Conservation (phyloP, 64 coral and sea anemone genomes). For the Montipora capricornis region DNA sequence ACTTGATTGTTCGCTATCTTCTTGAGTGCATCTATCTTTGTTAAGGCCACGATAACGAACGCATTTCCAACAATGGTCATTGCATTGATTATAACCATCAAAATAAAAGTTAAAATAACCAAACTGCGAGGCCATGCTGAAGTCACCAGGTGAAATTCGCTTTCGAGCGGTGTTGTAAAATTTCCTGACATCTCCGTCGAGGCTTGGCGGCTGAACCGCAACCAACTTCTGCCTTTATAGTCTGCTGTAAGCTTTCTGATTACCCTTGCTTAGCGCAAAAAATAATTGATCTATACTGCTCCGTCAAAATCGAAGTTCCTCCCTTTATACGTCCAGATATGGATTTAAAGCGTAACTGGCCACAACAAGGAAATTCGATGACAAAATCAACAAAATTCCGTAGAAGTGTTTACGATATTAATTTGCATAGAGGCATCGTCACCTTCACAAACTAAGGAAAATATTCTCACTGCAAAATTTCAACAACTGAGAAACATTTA, state of each 20-base stretch:
- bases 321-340: too few relatives aligned
- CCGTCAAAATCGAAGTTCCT: too few relatives aligned
- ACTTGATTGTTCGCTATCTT: slow-evolving; percentile 77
- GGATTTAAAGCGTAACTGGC: too few relatives aligned
- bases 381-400: too few relatives aligned
- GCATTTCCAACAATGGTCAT: slow-evolving; percentile 75
- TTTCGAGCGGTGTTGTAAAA: not conserved
- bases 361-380: too few relatives aligned
- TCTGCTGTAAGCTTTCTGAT: not conserved
- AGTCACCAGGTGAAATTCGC: slow-evolving; percentile 14
- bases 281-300: too few relatives aligned
- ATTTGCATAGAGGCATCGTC: too few relatives aligned
- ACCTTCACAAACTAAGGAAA: too few relatives aligned
- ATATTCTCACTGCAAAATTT: not conserved
- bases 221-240: not conserved
- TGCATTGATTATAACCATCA: slow-evolving; percentile 45
- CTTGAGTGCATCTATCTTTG: slow-evolving; percentile 33
- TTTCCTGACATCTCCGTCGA: slow-evolving; percentile 8
- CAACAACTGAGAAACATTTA: not conserved
- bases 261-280: not conserved
- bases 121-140: slow-evolving; percentile 14
- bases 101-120: slow-evolving; percentile 1
- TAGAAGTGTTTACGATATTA: too few relatives aligned
- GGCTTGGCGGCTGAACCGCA: not conserved
- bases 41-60: slow-evolving; percentile 55